Base-by-base conservation (phyloP, 2,888 invertebrate genomes). In the Xestia ashworthii region DNA sequence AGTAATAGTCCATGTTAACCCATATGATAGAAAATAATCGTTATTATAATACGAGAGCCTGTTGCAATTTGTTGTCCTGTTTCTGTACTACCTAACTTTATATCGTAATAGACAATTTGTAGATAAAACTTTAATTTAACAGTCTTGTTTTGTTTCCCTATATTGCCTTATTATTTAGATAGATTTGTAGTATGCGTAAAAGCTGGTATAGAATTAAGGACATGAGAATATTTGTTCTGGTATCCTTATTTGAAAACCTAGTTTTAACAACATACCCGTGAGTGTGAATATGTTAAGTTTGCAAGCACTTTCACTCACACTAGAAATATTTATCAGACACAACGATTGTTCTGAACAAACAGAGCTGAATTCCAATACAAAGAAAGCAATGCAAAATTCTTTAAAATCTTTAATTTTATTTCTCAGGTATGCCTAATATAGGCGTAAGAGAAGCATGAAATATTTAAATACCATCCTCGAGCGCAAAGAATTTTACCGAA, bases 1-100 rank as follows among this genome's bases (percentile, higher is more conserved):
- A 80, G 72, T 92, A 91, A 92, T 91, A 87, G 90, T 88, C 88
- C 89, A 92, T 91, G 88, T 84, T 89, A 87, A 77, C 86, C 82
- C 25, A 82, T 88, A 91, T 93, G 91, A 87, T 89, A 89, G 86
- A 82, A 89, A 92, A 88, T 91, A 91, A 91, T 90, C 80, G 84
- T 80, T 88, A 87, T 84, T 88, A 74, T 85, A 74, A 81, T 84
- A 79, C 70, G 71, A 83, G 87, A 85, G 58, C 60, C 71, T 80
- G 19, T 70, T 85, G 74, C 64, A 74, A 68, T 71, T 78, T 55
- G 74, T 78, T 55, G 78, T 62, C 60, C 53, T n/a, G 32, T 73
- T 71, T 62, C n/a, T 22, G 12, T 22, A 66, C 12, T 16, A 48
- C 48, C 48, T n/a, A 72, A 78, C 16, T 72, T 71, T 74, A 64